Evolutionary conservation across 1,140 invertebrate species (phyloP), one percentile per base, ranked within the genome.

Genomic region (Triops cancriformis): DNA sequence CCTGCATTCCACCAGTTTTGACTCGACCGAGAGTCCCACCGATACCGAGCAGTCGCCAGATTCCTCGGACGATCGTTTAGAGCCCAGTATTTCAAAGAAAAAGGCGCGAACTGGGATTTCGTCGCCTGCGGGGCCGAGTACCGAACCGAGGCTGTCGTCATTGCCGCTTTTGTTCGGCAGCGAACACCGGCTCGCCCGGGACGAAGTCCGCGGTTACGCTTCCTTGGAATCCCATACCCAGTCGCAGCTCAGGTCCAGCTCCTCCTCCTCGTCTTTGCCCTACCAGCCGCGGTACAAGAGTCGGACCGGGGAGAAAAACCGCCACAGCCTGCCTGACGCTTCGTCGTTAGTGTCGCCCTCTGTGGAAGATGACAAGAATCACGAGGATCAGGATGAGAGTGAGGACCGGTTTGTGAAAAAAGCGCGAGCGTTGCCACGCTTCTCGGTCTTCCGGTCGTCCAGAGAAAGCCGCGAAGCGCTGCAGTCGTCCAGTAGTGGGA

Each of bases 401-500:
- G 77, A 78, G 26, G 77, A 73, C 28, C 75, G 78, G 4, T 79
- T 77, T 28, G 42, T 72, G 18, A 79, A 79, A 72, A 79, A 79
- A 45, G 76, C 45, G 18, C 76, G 75, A 28, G 77, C 77, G 18
- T 73, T 72, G 42, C 78, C 73, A 9, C 74, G 79, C 12, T 76
- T 76, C 12, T 76, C 77, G 1, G 72, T 78, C 0, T 78, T 78
- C 26, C 77, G 77, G 27, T 43, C 77, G n/a, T 78, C 80, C 73
- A 26, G 82, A 78, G 45, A 80, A 78, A 73, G 77, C 27, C 76
- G 80, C 26, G 73, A 81, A 75, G 64, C 81, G 78, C 77, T 82
- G 77, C 75, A 80, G 83, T 77, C 84, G 82, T 86, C 85, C 27
- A 83, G 84, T 78, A 84, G 85, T 80, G 84, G 85, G 76, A 83